Base-by-base conservation (phyloP, 1,140 invertebrate species). In the Polyergus mexicanus region DNA sequence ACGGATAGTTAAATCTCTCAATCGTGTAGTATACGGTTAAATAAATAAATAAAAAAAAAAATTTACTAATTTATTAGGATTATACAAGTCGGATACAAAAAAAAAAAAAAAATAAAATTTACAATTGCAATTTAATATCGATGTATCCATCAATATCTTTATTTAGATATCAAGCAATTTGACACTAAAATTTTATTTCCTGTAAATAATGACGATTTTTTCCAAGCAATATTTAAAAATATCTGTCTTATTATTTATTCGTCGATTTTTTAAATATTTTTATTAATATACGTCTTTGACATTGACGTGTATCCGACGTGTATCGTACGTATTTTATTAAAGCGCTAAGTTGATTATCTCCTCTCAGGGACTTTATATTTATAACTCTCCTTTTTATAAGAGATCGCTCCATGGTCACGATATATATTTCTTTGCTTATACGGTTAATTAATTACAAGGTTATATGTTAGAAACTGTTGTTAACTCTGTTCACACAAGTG, bases 371-470 rank as follows among this genome's bases (percentile, higher is more conserved):
- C 28, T 81, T 60, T 32, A 44, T 81, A 83, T 83, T 83, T 83
- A 83, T 72, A 83, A 83, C 25, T 51, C 16, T 25, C 22, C 44
- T 83, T 83, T 83, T 83, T 74, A 72, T 83, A 83, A 72, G 54
- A 83, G 56, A 60, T 74, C 54, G 47, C 16, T 1, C 66, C 54
- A 32, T 47, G 68, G 78, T 62, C 68, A 74, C n/a, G 51, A 47
- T 69, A 35, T 22, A 74, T 62, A 62, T 60, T 72, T 83, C 78
- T 74, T 74, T 83, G 78, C 68, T 63, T 60, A 83, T 72, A 83
- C 78, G 41, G 68, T 25, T 60, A 28, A 83, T 83, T 83, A 83
- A 74, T 83, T 54, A 22, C 78, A 83, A 83, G 78, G 68, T 35
- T 83, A 22, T 41, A 60, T 32, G 25, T 83, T 60, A 68, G 78